Evolutionary conservation across 2,797 vertebrate species (phyloP).

Genomic region (Ataeniobius toweri): DNA sequence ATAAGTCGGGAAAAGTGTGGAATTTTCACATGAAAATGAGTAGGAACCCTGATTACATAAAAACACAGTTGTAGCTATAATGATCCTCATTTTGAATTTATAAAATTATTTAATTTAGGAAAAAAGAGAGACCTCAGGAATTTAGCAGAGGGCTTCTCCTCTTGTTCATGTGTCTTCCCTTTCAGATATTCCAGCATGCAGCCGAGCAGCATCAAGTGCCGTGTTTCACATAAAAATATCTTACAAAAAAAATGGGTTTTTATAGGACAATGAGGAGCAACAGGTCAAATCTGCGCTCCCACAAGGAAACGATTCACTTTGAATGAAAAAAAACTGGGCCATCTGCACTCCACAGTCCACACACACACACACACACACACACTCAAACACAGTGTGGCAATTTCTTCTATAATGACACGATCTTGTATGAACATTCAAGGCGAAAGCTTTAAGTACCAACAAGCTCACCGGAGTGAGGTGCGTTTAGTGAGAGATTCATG

Average conservation of each 20-base stretch:
- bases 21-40: background rate
- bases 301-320: conserved; percentile 62
- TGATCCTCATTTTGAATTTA: conserved; percentile 65
- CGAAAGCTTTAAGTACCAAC: conserved; percentile 86
- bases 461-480: conserved; percentile 65
- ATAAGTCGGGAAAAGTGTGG: background rate
- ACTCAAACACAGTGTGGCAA: conserved; percentile 11
- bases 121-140: conserved; percentile 60
- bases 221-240: conserved; percentile 73
- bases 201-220: conserved; percentile 81
- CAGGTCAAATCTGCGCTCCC: conserved; percentile 58
- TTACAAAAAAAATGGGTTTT: conserved; percentile 59
- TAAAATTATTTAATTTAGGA: conserved; percentile 40
- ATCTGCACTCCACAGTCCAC: conserved; percentile 64
- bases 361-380: conserved; percentile 51
- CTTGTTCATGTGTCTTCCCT: conserved; percentile 73
- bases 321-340: conserved; percentile 60
- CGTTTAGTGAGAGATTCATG: conserved; percentile 58
- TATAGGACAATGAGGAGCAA: conserved; percentile 67
- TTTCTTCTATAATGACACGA: conserved; percentile 59
- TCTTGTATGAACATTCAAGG: conserved; percentile 78
- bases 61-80: conserved; percentile 62
- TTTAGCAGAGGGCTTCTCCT: conserved; percentile 74
- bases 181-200: conserved; percentile 84
- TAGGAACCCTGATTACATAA: conserved; percentile 1